Percentiles rank a stretch among this genome's conserved stretches.
These are phyloP conservation scores for Rafetus swinhoei DNA, from an alignment of 2,113 vertebrate species.

Conservation along the genomic window DNA sequence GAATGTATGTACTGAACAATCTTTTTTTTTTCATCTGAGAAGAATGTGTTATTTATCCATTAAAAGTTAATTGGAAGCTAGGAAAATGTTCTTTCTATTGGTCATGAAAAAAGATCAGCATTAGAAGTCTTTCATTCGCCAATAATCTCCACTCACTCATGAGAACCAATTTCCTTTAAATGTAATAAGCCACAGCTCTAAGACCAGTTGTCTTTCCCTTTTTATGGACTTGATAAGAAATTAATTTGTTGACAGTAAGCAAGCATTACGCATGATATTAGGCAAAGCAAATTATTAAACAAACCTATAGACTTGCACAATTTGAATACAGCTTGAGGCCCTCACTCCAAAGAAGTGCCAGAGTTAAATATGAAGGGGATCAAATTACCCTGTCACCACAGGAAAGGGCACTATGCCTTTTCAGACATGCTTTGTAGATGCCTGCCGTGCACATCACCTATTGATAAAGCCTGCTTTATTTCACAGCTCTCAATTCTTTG, in stretches of 20 bases:
- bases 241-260: constrained; percentile 67
- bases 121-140: neutral
- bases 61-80: constrained; percentile 40
- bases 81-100: constrained; percentile 32
- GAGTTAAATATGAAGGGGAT: constrained; percentile 77
- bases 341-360: constrained; percentile 70
- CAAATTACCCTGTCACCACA: constrained; percentile 82
- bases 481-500: constrained; percentile 80
- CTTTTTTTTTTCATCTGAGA: neutral
- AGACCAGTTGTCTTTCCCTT: constrained; percentile 23
- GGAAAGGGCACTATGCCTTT: constrained; percentile 77
- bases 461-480: constrained; percentile 85
- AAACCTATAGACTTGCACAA: constrained; percentile 60
- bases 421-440: constrained; percentile 75
- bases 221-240: constrained; percentile 19
- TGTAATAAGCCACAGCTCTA: neutral
- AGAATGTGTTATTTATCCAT: neutral
- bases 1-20: constrained; percentile 83
- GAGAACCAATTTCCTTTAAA: neutral
- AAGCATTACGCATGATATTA: constrained; percentile 64
- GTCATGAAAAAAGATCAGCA: neutral
- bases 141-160: neutral
- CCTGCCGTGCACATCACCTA: constrained; percentile 81
- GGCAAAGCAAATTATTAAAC: constrained; percentile 71
- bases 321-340: constrained; percentile 77